Percentiles rank a stretch among this genome's conserved stretches.
Evolutionary conservation across 2,113 vertebrate species (phyloP).

Genomic region (Podocnemis expansa): DNA sequence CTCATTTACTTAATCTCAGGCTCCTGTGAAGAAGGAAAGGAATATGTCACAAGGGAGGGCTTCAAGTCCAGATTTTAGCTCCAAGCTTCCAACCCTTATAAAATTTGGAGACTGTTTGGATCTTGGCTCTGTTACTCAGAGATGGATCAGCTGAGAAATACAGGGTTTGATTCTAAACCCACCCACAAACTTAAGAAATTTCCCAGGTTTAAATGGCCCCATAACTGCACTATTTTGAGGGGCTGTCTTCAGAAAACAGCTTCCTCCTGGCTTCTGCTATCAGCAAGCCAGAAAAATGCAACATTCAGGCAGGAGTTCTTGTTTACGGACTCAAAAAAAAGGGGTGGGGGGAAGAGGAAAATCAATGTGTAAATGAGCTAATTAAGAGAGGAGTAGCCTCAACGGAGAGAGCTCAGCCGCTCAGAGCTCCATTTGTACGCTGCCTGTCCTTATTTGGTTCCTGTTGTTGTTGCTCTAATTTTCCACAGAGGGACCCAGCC

Average conservation of each 20-base stretch:
- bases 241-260: not conserved
- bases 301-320: not conserved
- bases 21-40: not conserved
- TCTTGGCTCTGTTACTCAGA: not conserved
- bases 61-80: not conserved
- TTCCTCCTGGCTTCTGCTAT: not conserved
- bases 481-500: not conserved
- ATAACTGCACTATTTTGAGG: not conserved
- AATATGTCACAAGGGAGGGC: not conserved
- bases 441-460: not conserved
- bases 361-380: not conserved
- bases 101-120: not conserved
- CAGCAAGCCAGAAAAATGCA: not conserved
- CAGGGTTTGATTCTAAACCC: not conserved
- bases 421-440: not conserved
- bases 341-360: not conserved
- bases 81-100: not conserved
- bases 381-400: not conserved
- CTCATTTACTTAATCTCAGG: not conserved
- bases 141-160: not conserved
- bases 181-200: not conserved
- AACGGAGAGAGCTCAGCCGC: not conserved
- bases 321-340: not conserved
- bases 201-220: not conserved
- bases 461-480: not conserved